Conservation (phyloP, 2,888 invertebrate genomes). For the Mesochorus sp. region DNA sequence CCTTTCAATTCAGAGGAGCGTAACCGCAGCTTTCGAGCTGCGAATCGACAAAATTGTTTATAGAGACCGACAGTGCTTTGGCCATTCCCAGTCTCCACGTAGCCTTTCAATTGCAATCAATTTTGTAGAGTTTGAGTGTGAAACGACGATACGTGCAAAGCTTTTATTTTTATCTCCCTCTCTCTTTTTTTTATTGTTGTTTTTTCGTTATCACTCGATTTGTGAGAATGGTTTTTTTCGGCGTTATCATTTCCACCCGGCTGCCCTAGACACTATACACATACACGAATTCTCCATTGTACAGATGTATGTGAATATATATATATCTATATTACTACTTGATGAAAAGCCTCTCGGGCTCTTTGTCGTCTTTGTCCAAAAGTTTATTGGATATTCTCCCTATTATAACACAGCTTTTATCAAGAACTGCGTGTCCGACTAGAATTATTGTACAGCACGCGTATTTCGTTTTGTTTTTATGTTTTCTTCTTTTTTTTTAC, state of each 20-base stretch:
- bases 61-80: conserved; percentile 27
- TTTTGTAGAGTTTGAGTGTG: conserved; percentile 19
- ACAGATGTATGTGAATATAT: neutral
- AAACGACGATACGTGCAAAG: neutral
- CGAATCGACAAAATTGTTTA: conserved; percentile 57
- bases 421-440: no score
- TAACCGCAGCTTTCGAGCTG: conserved; percentile 47
- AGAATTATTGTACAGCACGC: no score
- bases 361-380: neutral
- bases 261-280: neutral
- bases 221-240: conserved; percentile 28
- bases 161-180: neutral
- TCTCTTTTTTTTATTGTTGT: neutral
- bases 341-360: neutral
- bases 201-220: conserved; percentile 28
- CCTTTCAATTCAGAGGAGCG: conserved; percentile 41
- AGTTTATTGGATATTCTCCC: neutral
- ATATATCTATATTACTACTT: neutral
- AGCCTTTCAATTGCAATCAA: conserved; percentile 54
- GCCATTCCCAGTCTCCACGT: conserved; percentile 17
- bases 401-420: no score
- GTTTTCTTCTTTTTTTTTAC: no score
- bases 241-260: conserved; percentile 33
- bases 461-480: no score
- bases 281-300: neutral